Conservation (phyloP, 2,113 vertebrate genomes). For the Alligator mississippiensis region DNA sequence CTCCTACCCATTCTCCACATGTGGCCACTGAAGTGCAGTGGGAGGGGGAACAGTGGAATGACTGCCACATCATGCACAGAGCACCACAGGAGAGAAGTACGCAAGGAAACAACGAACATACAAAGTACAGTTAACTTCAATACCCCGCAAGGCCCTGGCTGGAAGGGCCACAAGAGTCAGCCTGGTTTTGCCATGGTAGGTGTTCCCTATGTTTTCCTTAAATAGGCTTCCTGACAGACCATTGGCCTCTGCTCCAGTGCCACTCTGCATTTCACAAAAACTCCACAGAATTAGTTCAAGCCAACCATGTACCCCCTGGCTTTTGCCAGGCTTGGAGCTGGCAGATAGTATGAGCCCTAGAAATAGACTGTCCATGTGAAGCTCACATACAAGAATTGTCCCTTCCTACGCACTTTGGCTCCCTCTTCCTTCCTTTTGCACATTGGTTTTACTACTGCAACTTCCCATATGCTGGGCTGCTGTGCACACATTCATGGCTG, state of each 20-base stretch:
- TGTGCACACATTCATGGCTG: background rate
- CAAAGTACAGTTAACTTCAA: background rate
- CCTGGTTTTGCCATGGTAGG: background rate
- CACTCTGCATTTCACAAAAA: accelerated
- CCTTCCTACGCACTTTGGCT: background rate
- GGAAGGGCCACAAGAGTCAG: background rate
- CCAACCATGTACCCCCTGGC: accelerated
- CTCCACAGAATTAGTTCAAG: accelerated
- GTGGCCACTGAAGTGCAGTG: background rate
- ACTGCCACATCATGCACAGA: accelerated
- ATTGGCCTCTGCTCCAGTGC: background rate
- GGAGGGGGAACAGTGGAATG: background rate
- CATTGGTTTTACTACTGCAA: background rate
- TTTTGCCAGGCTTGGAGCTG: accelerated
- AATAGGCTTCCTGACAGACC: background rate
- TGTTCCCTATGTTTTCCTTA: background rate
- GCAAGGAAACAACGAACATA: background rate
- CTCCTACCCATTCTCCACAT: background rate
- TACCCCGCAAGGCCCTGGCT: background rate
- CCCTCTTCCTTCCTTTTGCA: background rate
- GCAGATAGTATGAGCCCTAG: accelerated
- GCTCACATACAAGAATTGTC: accelerated
- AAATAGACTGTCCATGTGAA: accelerated
- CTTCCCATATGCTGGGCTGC: background rate
- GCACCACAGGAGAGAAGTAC: accelerated